A percentile compares a stretch with the other conserved stretches of the same genome.
These are phyloP conservation scores for Musca vetustissima DNA, from an alignment of 1,140 invertebrate species.

Conservation along the genomic window DNA sequence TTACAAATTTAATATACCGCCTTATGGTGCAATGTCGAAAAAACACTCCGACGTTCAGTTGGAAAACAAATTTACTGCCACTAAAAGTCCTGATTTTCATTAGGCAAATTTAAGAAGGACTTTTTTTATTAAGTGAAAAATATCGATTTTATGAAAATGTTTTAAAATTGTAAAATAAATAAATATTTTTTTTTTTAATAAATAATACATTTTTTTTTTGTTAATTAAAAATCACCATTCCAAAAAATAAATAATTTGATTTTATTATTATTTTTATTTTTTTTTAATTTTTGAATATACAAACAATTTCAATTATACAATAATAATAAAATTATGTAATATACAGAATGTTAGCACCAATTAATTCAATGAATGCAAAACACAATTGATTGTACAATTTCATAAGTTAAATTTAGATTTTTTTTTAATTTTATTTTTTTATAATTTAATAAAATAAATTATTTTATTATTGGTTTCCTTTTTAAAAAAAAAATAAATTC, in stretches of 20 bases:
- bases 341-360: conserved; percentile 25
- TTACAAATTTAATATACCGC: too few species aligned
- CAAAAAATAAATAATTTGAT: not conserved
- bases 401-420: not conserved
- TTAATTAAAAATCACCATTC: not conserved
- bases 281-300: not conserved
- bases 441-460: not conserved
- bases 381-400: conserved; percentile 18
- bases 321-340: too few species aligned
- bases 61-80: too few species aligned
- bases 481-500: not conserved
- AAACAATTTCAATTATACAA: not conserved
- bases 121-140: too few species aligned
- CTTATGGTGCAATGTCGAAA: too few species aligned
- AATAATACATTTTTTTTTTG: too few species aligned
- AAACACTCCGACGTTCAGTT: too few species aligned
- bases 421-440: not conserved
- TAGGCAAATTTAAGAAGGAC: too few species aligned
- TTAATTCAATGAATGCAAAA: conserved; percentile 27
- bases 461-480: not conserved
- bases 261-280: not conserved
- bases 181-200: too few species aligned
- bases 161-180: too few species aligned
- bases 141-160: too few species aligned
- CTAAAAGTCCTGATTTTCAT: too few species aligned